These are phyloP conservation scores for Microctonus brassicae DNA, from an alignment of 2,888 invertebrate genomes.

Conservation along the genomic window DNA sequence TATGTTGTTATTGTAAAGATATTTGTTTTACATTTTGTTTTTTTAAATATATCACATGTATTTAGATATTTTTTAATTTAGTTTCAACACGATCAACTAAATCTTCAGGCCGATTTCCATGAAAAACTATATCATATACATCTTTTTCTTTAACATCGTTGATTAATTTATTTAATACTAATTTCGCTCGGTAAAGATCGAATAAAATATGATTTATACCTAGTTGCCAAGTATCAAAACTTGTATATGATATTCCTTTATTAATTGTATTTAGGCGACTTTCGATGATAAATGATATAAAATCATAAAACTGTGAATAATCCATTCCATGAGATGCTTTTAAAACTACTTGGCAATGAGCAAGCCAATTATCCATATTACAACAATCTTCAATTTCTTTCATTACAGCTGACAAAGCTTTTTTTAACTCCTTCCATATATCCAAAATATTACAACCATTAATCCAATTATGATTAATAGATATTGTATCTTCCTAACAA, in stretches of 20 bases:
- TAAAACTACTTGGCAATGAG: conserved; percentile 86
- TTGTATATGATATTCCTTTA: conserved; percentile 55
- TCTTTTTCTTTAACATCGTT: conserved; percentile 59
- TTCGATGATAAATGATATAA: conserved; percentile 76
- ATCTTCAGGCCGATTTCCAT: conserved; percentile 31
- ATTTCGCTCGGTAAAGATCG: conserved; percentile 69
- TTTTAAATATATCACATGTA: neutral
- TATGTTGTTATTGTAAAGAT: neutral
- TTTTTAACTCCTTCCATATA: conserved; percentile 80
- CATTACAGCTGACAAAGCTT: conserved; percentile 78
- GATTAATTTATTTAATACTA: conserved; percentile 68
- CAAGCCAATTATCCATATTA: conserved; percentile 80
- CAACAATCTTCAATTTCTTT: conserved; percentile 85
- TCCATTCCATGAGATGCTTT: conserved; percentile 85
- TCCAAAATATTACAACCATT: conserved; percentile 87
- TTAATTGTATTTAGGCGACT: conserved; percentile 73
- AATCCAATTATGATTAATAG: conserved; percentile 98
- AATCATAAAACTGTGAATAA: conserved; percentile 77
- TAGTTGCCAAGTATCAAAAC: conserved; percentile 68
- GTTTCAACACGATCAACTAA: conserved; percentile 32
- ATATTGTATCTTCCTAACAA: conserved; percentile 93
- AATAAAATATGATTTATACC: conserved; percentile 71
- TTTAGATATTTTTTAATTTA: conserved; percentile 8
- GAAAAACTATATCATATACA: conserved; percentile 48
- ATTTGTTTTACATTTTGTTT: neutral